Evolutionary conservation across 2,797 vertebrate species (phyloP), one percentile per base, ranked within the genome.

Genomic region (Rhynchonycteris naso): DNA sequence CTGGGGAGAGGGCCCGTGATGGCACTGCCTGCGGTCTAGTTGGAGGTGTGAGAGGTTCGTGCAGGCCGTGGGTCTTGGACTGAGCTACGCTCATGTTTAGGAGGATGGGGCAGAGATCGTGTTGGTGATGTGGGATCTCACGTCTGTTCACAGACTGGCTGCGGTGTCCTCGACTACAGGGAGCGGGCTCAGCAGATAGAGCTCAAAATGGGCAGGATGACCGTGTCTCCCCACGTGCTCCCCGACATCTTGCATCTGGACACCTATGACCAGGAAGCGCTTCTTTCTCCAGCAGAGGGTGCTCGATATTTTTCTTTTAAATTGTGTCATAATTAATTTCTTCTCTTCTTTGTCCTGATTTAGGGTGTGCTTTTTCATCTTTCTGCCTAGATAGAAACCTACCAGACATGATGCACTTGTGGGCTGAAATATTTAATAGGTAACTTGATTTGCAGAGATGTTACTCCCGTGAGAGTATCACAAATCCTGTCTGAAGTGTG

Each of bases 361-460:
- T 94, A 99, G 99, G 99, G 99, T 30, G 97, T 99, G 93, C 98
- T 99, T 12, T 99, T 95, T 98, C 96, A 43, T 99, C 99, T 54
- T 98, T 99, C 3, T 99, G 99, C 98, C 98, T 99, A 95, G 99
- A 99, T 54, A 99, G 99, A 96, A 99, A 99, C 97, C 97, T 99
- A 21, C 98, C 99, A 22, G 99, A 99, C 97, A 99, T 99, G 99
- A 99, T 99, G 98, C 97, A 98, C 66, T 98, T 99, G n/a, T 99
- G 99, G 99, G 99, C 97, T 94, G 99, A 99, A 96, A 98, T 99
- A 93, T 99, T 99, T 98, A 99, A 99, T 98, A 99, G 98, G 99
- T 99, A 97, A 93, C 78, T 78, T 4, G 4, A 71, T 59, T 63
- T 69, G 10, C 11, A 30, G n/a, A 0, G 38, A 16, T 18, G 0